phyloP scores from a whole-genome alignment of 1,140 invertebrate species.

The Batillaria attramentaria region DNA sequence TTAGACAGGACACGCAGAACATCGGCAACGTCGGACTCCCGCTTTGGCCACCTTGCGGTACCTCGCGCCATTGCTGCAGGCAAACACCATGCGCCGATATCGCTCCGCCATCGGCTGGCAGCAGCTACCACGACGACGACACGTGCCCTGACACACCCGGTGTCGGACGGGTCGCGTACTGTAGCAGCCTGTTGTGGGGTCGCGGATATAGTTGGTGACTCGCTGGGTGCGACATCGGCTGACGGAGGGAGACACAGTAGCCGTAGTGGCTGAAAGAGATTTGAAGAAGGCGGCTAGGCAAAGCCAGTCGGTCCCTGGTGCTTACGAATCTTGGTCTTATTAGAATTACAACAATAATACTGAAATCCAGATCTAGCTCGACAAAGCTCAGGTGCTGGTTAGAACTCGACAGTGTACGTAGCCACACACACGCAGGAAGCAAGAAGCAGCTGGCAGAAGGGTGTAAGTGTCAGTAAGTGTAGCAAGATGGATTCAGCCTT shows the following conservation, averaged over 20 bases:
- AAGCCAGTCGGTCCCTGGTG: no score
- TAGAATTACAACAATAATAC: no score
- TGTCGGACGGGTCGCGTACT: conserved; percentile 16
- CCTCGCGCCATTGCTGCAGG: background rate
- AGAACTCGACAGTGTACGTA: no score
- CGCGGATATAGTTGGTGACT: background rate
- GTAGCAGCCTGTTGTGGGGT: conserved; percentile 3
- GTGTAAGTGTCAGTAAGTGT: no score
- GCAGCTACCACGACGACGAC: background rate
- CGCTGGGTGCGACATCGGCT: background rate
- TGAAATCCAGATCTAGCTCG: background rate
- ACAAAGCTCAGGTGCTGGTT: background rate
- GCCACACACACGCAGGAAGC: no score
- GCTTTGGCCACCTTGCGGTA: conserved; percentile 2
- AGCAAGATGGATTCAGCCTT: no score
- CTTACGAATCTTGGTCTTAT: no score
- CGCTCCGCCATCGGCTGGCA: conserved; percentile 1
- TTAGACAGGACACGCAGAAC: conserved; percentile 7
- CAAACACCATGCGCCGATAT: conserved; percentile 5
- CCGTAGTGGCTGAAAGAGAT: no score
- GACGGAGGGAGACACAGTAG: no score
- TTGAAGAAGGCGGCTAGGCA: background rate
- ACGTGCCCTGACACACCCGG: conserved; percentile 1
- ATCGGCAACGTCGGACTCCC: conserved; percentile 7
- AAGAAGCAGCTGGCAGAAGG: no score